A percentile compares a stretch with the other conserved stretches of the same genome.
These are phyloP conservation scores for Nineta flava DNA, from an alignment of 2,888 invertebrate genomes.

Conservation along the genomic window DNA sequence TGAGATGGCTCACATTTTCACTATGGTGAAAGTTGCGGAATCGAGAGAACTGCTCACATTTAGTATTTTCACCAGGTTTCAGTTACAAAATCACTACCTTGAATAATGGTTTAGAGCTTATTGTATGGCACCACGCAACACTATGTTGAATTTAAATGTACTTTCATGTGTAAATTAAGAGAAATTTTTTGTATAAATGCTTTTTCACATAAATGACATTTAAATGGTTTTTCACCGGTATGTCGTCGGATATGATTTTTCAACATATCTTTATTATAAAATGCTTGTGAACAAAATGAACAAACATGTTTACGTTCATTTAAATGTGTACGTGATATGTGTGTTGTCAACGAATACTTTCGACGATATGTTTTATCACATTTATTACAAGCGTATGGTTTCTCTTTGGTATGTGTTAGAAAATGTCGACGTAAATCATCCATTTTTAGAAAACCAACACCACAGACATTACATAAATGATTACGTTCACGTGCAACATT, in stretches of 20 bases:
- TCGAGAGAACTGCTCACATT: too few relatives aligned
- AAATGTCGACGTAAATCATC: neutral
- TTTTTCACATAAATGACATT: slow-evolving; percentile 37
- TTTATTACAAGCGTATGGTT: neutral
- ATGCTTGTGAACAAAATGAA: neutral
- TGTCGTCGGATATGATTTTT: slow-evolving; percentile 35
- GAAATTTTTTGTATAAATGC: too few relatives aligned
- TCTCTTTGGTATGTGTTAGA: neutral
- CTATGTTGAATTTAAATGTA: too few relatives aligned
- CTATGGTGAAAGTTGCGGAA: too few relatives aligned
- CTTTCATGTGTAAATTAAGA: too few relatives aligned
- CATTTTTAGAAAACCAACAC: slow-evolving; percentile 28
- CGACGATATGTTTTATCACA: neutral
- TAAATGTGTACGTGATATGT: neutral
- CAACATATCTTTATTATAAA: neutral
- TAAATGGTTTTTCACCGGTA: slow-evolving; percentile 37
- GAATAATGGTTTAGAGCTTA: too few relatives aligned
- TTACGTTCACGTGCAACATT: slow-evolving; percentile 31
- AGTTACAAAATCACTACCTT: too few relatives aligned
- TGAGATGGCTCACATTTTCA: too few relatives aligned
- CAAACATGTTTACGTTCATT: neutral
- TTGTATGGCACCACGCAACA: too few relatives aligned
- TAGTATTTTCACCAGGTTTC: too few relatives aligned
- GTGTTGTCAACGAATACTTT: neutral
- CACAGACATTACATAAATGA: slow-evolving; percentile 33